Evolutionary conservation across 2,113 vertebrate species (phyloP), one percentile per base, ranked within the genome.

Genomic region (Pelecanus crispus): DNA sequence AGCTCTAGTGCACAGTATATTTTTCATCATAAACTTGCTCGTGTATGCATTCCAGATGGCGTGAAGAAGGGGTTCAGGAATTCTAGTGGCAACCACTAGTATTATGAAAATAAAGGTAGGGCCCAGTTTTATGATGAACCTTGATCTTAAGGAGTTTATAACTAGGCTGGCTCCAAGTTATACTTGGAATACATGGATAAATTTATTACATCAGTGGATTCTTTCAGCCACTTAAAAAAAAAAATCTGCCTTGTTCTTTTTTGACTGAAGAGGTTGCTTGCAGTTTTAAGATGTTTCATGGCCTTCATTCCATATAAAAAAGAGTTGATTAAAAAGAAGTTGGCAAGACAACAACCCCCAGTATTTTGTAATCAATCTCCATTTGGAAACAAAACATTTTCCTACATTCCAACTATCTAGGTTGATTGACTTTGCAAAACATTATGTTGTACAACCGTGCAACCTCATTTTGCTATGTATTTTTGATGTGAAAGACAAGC

Each of bases 101-200:
- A 94, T 86, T 96, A 94, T n/a, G 15, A 97, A 97, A 97, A 96
- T 90, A 94, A 87, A 96, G 91, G 96, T 93, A 95, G 65, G 94
- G 95, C 90, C 88, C 75, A 61, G 91, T 97, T 96, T 97, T 97
- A 97, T 90, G 82, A 88, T 92, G 94, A 97, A 96, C 90, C 96
- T 97, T 97, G 97, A 96, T 97, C 96, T 97, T 93, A 94, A 97
- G 94, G 94, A 97, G 91, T 97, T 97, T 97, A 96, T 97, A 97
- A 96, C 83, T 65, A 91, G 52, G 11, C 81, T 95, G 91, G 92
- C 94, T 97, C 96, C 95, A 97, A 95, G 86, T 90, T 94, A 88
- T 77, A 79, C 94, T 94, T 96, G 89, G 95, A 97, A 92, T 97
- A 96, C 67, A 70, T 59, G 88, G 78, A 84, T 95, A 75, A 16